A percentile compares a stretch with the other conserved stretches of the same genome.
phyloP scores from a whole-genome alignment of 2,888 invertebrate species.

The Tolmerus cingulatus region DNA sequence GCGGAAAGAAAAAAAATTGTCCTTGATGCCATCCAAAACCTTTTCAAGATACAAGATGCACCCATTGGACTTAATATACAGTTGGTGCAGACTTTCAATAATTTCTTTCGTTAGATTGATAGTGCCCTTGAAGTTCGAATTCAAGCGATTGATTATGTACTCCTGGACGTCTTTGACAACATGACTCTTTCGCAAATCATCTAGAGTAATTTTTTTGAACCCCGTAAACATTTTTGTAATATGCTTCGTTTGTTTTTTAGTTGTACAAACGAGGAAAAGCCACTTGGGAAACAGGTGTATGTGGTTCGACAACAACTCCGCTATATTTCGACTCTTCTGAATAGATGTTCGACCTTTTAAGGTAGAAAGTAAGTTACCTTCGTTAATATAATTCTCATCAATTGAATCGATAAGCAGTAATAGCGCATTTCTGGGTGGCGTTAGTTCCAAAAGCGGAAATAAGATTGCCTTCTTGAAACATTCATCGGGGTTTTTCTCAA shows the following conservation, averaged over 20 bases:
- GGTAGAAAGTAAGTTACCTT: constrained; percentile 66
- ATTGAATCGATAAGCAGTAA: constrained; percentile 91
- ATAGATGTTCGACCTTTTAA: constrained; percentile 62
- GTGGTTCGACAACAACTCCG: constrained; percentile 85
- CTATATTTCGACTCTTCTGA: constrained; percentile 72
- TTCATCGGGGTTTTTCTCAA: constrained; percentile 89
- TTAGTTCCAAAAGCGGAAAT: constrained; percentile 85
- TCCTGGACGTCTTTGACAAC: constrained; percentile 95
- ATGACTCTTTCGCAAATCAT: constrained; percentile 87
- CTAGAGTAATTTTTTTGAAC: constrained; percentile 90
- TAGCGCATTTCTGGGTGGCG: constrained; percentile 84
- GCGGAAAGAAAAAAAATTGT: constrained; percentile 89
- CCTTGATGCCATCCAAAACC: constrained; percentile 90
- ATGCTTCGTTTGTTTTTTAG: constrained; percentile 83
- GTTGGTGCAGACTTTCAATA: constrained; percentile 92
- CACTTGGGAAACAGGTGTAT: constrained; percentile 93
- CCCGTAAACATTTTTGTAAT: constrained; percentile 85
- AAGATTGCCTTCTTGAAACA: constrained; percentile 88
- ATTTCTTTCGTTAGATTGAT: constrained; percentile 91
- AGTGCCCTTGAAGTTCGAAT: constrained; percentile 85
- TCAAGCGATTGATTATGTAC: constrained; percentile 89
- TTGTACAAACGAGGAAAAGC: constrained; percentile 89
- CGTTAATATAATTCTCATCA: constrained; percentile 77
- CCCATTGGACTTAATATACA: constrained; percentile 96
- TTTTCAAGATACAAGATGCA: constrained; percentile 88